A percentile compares a stretch with the other conserved stretches of the same genome.
Evolutionary conservation across 2,113 vertebrate species (phyloP).

Genomic region (Morone saxatilis): DNA sequence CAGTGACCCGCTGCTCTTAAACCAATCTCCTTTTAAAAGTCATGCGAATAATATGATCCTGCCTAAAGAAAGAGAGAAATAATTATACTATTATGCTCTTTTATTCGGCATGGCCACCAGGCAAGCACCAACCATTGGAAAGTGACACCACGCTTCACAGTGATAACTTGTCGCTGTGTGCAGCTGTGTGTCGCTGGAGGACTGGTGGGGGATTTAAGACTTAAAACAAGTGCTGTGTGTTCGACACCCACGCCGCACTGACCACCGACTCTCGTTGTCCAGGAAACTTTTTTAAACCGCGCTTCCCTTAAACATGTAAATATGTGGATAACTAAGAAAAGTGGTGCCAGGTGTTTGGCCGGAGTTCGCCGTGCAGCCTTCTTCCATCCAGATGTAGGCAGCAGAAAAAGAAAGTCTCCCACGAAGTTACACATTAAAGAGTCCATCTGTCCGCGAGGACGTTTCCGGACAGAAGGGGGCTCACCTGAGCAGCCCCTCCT

Average conservation of each 20-base stretch:
- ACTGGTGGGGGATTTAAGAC: not conserved
- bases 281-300: not conserved
- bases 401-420: fast-evolving
- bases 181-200: not conserved
- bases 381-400: not conserved
- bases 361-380: not conserved
- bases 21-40: not conserved
- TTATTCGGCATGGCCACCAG: not conserved
- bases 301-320: fast-evolving
- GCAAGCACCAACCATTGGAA: too few species aligned
- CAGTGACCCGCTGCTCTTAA: not conserved
- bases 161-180: not conserved
- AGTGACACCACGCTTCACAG: not conserved
- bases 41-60: too few species aligned
- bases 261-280: not conserved
- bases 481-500: conserved; percentile 41
- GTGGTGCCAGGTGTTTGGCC: not conserved
- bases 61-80: not conserved
- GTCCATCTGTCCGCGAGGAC: conserved; percentile 7
- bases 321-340: not conserved
- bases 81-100: not conserved
- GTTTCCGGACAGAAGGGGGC: not conserved
- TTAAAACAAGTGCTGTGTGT: not conserved
- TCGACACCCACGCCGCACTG: not conserved
- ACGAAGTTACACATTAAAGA: not conserved